Evolutionary conservation across 2,797 vertebrate species (phyloP).

Genomic region (Hipposideros larvatus): DNA sequence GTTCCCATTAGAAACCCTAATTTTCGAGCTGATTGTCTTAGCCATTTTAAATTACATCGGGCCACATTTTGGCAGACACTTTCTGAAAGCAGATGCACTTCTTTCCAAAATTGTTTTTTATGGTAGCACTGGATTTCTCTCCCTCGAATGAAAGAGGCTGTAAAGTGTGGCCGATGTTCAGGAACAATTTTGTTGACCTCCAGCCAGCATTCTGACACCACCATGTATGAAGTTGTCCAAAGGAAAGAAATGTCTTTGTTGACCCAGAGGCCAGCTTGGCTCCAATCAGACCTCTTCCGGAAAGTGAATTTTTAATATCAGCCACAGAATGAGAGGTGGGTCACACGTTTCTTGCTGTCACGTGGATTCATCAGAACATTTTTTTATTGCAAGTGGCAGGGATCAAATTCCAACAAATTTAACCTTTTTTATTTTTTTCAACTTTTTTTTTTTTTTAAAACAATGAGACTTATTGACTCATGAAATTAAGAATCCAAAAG

Average conservation of each 20-base stretch:
- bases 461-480: not conserved
- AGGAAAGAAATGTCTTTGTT: not conserved
- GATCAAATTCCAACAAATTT: not conserved
- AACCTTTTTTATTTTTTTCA: not conserved
- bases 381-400: slow-evolving; percentile 11
- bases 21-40: slow-evolving; percentile 81
- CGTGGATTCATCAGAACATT: not conserved
- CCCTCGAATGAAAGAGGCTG: slow-evolving; percentile 14
- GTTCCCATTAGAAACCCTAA: slow-evolving; percentile 84
- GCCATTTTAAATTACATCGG: slow-evolving; percentile 78
- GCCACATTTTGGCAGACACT: slow-evolving; percentile 72
- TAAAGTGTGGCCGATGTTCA: not conserved
- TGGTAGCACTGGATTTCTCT: not conserved
- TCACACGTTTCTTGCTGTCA: not conserved
- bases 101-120: slow-evolving; percentile 74
- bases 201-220: no score
- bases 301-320: not conserved
- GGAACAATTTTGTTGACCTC: not conserved
- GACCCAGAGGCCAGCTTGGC: not conserved
- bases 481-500: slow-evolving; percentile 5
- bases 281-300: not conserved
- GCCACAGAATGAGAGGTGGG: not conserved
- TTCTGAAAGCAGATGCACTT: slow-evolving; percentile 69
- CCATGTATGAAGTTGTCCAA: not conserved
- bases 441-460: not conserved